Evolutionary conservation across 2,888 invertebrate genomes (phyloP).

Genomic region (Harpagoxenus sublaevis): DNA sequence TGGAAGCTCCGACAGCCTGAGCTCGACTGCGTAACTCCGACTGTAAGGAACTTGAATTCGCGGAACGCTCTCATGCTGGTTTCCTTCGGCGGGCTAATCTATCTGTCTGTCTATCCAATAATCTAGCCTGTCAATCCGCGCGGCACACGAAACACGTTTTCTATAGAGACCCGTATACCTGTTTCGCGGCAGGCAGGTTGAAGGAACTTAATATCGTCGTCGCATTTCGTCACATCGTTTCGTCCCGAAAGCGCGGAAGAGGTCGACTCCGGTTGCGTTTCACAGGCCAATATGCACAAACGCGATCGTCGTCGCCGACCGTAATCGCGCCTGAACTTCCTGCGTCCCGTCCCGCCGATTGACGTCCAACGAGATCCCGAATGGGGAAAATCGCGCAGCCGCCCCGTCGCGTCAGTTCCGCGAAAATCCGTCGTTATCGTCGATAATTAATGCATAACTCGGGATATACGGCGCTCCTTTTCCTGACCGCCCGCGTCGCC

Average conservation of each 20-base stretch:
- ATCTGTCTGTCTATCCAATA: constrained; percentile 34
- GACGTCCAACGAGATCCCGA: neutral
- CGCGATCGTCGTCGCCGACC: neutral
- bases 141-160: constrained; percentile 24
- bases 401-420: neutral
- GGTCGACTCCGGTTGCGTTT: neutral
- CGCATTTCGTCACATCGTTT: neutral
- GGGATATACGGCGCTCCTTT: neutral
- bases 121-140: constrained; percentile 42
- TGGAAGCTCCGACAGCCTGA: neutral
- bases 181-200: constrained; percentile 21
- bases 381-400: neutral
- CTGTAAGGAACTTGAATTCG: constrained; percentile 21
- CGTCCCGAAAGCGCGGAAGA: neutral
- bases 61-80: neutral
- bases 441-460: constrained; percentile 19
- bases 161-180: neutral
- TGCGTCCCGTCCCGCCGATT: neutral
- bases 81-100: constrained; percentile 10
- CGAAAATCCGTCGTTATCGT: constrained; percentile 16
- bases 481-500: too few species aligned
- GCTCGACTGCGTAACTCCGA: constrained; percentile 9
- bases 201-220: constrained; percentile 30
- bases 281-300: neutral
- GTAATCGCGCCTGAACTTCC: constrained; percentile 5